Evolutionary conservation across 2,797 vertebrate species (phyloP).

Genomic region (Propithecus perrieri): DNA sequence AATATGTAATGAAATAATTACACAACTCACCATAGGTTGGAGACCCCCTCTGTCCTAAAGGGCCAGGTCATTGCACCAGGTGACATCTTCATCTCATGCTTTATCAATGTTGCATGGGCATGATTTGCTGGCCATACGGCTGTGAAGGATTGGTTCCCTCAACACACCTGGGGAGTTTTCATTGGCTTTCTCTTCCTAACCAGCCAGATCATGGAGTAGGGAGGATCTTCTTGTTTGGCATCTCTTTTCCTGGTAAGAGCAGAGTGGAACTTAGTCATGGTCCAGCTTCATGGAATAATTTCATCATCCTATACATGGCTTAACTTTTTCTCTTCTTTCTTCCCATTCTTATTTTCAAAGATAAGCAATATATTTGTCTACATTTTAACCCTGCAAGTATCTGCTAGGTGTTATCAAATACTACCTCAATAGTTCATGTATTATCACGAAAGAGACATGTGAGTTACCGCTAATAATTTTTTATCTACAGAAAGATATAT

Average conservation of each 20-base stretch:
- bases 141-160: not conserved
- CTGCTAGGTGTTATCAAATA: not conserved
- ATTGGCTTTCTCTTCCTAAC: not conserved
- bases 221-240: not conserved
- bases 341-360: constrained; percentile 20
- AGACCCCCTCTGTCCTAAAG: not conserved
- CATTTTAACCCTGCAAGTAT: not conserved
- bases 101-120: not conserved
- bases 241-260: not conserved
- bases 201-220: accelerated
- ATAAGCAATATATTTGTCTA: not conserved
- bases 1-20: no score
- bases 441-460: not conserved
- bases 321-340: not conserved
- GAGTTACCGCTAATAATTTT: not conserved
- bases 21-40: no score
- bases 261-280: not conserved
- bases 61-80: not conserved
- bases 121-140: not conserved
- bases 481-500: not conserved
- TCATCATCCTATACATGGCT: not conserved
- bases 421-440: not conserved
- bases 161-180: not conserved
- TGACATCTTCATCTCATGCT: not conserved
- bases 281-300: not conserved